Conservation (phyloP, 2,797 vertebrate genomes). For the Peromyscus aztecus region DNA sequence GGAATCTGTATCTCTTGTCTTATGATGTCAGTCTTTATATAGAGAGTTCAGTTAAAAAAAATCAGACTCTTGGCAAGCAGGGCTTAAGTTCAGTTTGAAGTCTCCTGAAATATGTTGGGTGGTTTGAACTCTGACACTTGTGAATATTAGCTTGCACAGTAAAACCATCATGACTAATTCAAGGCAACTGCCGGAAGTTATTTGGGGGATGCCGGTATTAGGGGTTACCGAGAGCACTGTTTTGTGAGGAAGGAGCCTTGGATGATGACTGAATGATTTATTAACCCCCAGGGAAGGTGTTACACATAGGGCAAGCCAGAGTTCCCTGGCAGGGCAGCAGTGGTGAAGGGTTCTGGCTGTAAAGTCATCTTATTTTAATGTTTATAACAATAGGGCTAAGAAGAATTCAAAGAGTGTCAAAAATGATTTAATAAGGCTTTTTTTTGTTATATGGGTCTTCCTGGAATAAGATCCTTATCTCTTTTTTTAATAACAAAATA, state of each 20-base stretch:
- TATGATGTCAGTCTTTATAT: not conserved
- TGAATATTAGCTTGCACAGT: conserved; percentile 85
- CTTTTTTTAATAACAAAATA: conserved; percentile 31
- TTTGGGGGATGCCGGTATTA: not conserved
- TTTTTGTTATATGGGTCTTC: too few species aligned
- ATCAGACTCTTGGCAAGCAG: conserved; percentile 49
- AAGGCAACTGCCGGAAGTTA: conserved; percentile 76
- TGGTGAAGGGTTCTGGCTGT: conserved; percentile 73
- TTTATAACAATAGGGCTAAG: conserved; percentile 61
- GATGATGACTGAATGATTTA: conserved; percentile 81
- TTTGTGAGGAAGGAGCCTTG: conserved; percentile 76
- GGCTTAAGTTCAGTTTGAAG: conserved; percentile 78
- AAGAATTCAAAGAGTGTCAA: conserved; percentile 37
- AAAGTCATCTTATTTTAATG: conserved; percentile 82
- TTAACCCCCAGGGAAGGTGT: conserved; percentile 81
- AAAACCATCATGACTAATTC: conserved; percentile 86
- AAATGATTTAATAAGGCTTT: conserved; percentile 50
- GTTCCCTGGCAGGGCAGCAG: conserved; percentile 85
- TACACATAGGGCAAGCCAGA: conserved; percentile 85
- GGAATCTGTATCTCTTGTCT: not conserved
- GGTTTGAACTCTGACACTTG: conserved; percentile 78
- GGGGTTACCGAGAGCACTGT: conserved; percentile 54
- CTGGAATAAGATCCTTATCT: conserved; percentile 33
- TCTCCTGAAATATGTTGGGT: conserved; percentile 79
- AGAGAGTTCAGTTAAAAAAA: not conserved